Base-by-base conservation (phyloP, 1,140 invertebrate species). In the Leptopilina boulardi region DNA sequence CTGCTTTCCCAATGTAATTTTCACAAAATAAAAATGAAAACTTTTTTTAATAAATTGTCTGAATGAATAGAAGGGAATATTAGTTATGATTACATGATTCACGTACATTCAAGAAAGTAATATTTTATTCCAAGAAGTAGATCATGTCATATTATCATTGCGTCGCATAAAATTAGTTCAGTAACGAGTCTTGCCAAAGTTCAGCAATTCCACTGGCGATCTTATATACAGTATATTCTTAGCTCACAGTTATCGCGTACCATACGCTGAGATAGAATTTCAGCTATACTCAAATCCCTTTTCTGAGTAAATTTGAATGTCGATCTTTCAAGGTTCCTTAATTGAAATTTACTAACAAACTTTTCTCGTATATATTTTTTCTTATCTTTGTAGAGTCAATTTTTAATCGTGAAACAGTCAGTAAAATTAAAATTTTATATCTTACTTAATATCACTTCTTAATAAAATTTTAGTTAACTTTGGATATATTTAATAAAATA, bases 171-270 rank as follows among this genome's bases (percentile, higher is more conserved):
- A 66, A 66, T 66, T 66, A 66, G 23, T 66, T 15, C 21, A 66
- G 59, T 30, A 66, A 34, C 59, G 59, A 66, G 59, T 30, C 59
- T 66, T 66, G 59, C 59, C 59, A 66, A 66, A 66, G 59, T 66
- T 66, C 59, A 10, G 59, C 59, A 30, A 66, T 66, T 66, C 59
- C 59, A 30, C 59, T 30, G 59, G 59, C 59, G 59, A 66, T 66
- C 23, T 66, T 66, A 30, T 56, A 10, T 47, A 51, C 34, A 38
- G 34, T 51, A 66, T 66, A 66, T 66, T 66, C 59, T 66, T 66
- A 66, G 59, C 59, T 66, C 59, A 30, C 59, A 66, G 59, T 66
- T 66, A 34, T 66, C 59, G 23, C 59, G 6, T 30, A 66, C 23
- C 19, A 11, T 15, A 30, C 13, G 13, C 15, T 5, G 59, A 66